A percentile compares a stretch with the other conserved stretches of the same genome.
These are phyloP conservation scores for Benthosema pterotum DNA, from an alignment of 2,797 vertebrate species.

Conservation along the genomic window DNA sequence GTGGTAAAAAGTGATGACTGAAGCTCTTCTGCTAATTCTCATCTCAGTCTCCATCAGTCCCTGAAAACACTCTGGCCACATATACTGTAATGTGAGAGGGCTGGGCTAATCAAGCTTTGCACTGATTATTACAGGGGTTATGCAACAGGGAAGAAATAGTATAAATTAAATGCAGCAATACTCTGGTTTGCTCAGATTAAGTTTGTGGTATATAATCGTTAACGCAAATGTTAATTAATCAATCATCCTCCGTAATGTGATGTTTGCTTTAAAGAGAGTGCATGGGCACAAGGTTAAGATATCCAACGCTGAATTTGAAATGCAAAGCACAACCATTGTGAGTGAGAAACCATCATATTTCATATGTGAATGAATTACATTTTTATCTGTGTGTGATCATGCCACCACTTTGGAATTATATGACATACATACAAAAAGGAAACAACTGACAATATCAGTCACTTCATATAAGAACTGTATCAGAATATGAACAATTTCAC, in stretches of 20 bases:
- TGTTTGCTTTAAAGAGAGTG: conserved; percentile 25
- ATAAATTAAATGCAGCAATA: conserved; percentile 32
- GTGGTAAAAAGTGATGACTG: conserved; percentile 26
- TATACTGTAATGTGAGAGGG: conserved; percentile 36
- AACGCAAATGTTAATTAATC: conserved; percentile 50
- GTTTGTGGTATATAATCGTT: conserved; percentile 36
- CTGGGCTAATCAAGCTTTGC: conserved; percentile 5
- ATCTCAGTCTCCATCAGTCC: conserved; percentile 34
- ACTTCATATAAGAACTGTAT: conserved; percentile 40
- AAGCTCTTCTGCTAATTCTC: conserved; percentile 11
- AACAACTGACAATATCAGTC: no score
- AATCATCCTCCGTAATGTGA: conserved; percentile 28
- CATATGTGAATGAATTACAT: conserved; percentile 6
- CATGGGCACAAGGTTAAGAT: conserved; percentile 34
- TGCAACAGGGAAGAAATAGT: conserved; percentile 33
- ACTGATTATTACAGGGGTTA: conserved; percentile 28
- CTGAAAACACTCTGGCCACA: conserved; percentile 21
- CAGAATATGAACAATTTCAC: conserved; percentile 54
- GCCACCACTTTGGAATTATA: no score
- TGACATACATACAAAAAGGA: no score
- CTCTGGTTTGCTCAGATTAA: conserved; percentile 26
- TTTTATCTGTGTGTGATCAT: no score
- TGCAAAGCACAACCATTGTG: conserved; percentile 10
- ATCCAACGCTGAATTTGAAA: conserved; percentile 8
- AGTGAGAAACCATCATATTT: conserved; percentile 23